Base-by-base conservation (phyloP, 2,888 invertebrate genomes). In the Leptogaster cylindrica region DNA sequence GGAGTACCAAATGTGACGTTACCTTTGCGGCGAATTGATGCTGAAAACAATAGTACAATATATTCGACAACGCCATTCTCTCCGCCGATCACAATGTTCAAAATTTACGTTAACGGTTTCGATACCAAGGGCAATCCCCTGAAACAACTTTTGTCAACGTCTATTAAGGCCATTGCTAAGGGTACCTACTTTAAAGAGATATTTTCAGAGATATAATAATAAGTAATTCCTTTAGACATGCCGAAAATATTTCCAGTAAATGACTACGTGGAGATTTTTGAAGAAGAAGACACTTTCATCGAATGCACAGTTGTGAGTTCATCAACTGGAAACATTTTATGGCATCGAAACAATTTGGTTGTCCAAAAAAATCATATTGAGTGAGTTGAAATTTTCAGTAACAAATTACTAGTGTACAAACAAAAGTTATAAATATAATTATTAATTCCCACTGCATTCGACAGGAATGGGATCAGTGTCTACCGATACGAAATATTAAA, bases 61-160 rank as follows among this genome's bases (percentile, higher is more conserved):
- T 89, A 87, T 75, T 76, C 82, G 33, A 84, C 86, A 0, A 82
- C 85, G 1, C 83, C 85, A 0, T 87, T 89, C 72, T 75, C 85
- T 48, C 88, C 89, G 1, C 89, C 89, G 0, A 82, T 85, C 20
- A 84, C 85, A 2, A 84, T 86, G 73, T 90, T 89, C 77, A 88
- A 88, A 76, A 82, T 90, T 44, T 84, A 85, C 77, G 88, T 88
- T 73, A 84, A 84, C 71, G 90, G 90, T 2, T 79, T 78, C 41
- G 89, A 89, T 75, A 83, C 83, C 67, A 75, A 82, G 69, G 84
- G 85, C n/a, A 86, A 85, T 75, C 83, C 84, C 12, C 79, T 89
- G 39, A 83, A 85, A 69, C 81, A 90, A 72, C 83, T 87, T 0
- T 86, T 89, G 0, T 83, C 87, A 0, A 89, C 89, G 1, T 89